Evolutionary conservation across 2,797 vertebrate species (phyloP), one percentile per base, ranked within the genome.

Genomic region (Scolopax rusticola): DNA sequence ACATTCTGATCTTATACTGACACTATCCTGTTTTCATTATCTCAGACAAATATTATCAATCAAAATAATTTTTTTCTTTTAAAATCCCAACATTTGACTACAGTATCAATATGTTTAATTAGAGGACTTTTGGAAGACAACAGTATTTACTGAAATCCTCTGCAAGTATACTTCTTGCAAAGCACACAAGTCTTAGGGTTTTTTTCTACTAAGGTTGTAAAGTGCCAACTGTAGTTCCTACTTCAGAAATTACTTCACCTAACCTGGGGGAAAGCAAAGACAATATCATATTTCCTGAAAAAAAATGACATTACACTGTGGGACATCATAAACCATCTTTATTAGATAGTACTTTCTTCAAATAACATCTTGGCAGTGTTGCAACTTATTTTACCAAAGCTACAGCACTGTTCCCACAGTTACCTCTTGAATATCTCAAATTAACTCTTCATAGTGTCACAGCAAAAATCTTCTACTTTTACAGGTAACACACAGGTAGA

Each of bases 241-340:
- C n/a, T 64, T 71, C 69, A 84, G 85, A 94, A 92, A 96, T 90
- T 85, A 83, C 64, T 85, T 87, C 60, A 78, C 43, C 83, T 95
- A 15, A 89, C 79, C 79, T 63, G n/a, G 12, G 73, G 74, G 67
- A 84, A 94, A 93, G 53, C 6, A 91, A 96, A 94, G 25, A 83
- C 76, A 89, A 47, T 87, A 96, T 57, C n/a, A 15, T 48, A 83
- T 57, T 73, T 89, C 53, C 45, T 19, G 23, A 27, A 83, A 74
- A 45, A 75, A 90, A 69, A 83, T 8, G n/a, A 2, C 67, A 70
- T 85, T 89, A 77, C 78, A 67, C 75, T 80, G 50, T 87, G 89
- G 71, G 81, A 92, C 78, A 94, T n/a, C 81, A 90, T 57, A 93
- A 89, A 89, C 64, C 25, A 41, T 70, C 23, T 87, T 93, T 90